A percentile compares a stretch with the other conserved stretches of the same genome.
phyloP scores from a whole-genome alignment of 2,888 invertebrate genomes.

The Megastigmus dorsalis region DNA sequence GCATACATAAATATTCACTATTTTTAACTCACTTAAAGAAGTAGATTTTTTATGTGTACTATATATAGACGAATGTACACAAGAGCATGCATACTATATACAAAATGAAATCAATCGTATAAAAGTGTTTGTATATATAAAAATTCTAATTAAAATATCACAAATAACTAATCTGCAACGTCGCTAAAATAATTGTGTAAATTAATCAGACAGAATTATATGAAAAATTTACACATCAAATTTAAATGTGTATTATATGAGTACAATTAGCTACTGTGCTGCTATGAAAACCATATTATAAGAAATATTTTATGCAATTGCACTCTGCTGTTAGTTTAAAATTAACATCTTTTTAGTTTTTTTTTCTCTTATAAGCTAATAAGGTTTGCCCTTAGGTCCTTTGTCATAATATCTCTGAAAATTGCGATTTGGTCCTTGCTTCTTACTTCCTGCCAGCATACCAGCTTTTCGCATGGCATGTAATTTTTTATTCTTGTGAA shows the following conservation, averaged over 20 bases:
- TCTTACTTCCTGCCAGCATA: slow-evolving; percentile 70
- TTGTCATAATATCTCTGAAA: slow-evolving; percentile 57
- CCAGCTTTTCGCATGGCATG: slow-evolving; percentile 73
- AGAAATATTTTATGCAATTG: too few relatives aligned
- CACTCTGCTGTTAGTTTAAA: too few relatives aligned
- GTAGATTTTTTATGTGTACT: background rate
- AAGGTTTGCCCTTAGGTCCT: slow-evolving; percentile 8
- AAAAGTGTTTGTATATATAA: too few relatives aligned
- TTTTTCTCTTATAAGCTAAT: too few relatives aligned
- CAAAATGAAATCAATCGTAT: slow-evolving; percentile 20
- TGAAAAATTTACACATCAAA: background rate
- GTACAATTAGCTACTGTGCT: too few relatives aligned
- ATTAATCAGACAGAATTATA: too few relatives aligned
- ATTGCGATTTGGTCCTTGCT: slow-evolving; percentile 65
- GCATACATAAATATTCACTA: background rate
- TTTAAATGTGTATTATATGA: background rate
- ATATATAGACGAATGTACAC: background rate
- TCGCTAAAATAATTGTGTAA: too few relatives aligned
- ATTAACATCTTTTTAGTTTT: too few relatives aligned
- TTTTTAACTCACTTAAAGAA: too few relatives aligned
- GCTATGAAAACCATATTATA: too few relatives aligned
- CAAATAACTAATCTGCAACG: too few relatives aligned
- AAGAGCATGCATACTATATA: slow-evolving; percentile 2
- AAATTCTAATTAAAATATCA: background rate
- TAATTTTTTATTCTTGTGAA: slow-evolving; percentile 74